phyloP scores from a whole-genome alignment of 2,888 invertebrate genomes.

The Tetheella fluctuosa region DNA sequence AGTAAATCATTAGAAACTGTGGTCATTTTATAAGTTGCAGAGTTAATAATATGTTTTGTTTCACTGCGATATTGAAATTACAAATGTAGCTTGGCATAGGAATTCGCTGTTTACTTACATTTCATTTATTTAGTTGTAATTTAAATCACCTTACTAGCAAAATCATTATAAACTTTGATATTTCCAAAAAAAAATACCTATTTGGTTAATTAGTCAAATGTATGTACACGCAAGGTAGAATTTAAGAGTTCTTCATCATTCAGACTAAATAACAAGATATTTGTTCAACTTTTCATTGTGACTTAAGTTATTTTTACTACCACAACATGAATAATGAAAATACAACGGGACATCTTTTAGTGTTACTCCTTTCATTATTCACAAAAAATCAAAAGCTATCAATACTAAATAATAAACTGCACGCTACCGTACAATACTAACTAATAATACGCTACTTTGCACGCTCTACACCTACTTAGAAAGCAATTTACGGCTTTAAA shows the following conservation, averaged over 20 bases:
- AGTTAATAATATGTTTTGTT: conserved; percentile 11
- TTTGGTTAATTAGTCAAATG: too few species aligned
- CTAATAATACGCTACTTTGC: background rate
- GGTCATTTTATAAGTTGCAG: conserved; percentile 42
- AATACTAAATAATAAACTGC: background rate
- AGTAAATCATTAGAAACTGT: conserved; percentile 68
- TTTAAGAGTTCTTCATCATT: too few species aligned
- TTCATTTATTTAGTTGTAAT: background rate
- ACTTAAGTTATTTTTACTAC: background rate
- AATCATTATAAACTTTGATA: too few species aligned
- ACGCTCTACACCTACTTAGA: conserved; percentile 8
- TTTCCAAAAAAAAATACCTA: too few species aligned
- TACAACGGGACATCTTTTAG: background rate
- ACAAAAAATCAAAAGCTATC: background rate
- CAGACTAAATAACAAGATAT: too few species aligned
- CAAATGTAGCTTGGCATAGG: conserved; percentile 4
- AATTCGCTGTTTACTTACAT: background rate
- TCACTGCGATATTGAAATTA: conserved; percentile 12
- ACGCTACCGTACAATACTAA: background rate
- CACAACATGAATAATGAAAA: background rate
- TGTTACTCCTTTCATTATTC: background rate
- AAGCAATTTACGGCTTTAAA: conserved; percentile 8
- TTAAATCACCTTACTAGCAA: background rate
- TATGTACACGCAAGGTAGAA: too few species aligned
- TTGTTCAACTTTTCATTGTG: too few species aligned